phyloP scores from a whole-genome alignment of 1,140 invertebrate species.

The Drosophila tropicalis region DNA sequence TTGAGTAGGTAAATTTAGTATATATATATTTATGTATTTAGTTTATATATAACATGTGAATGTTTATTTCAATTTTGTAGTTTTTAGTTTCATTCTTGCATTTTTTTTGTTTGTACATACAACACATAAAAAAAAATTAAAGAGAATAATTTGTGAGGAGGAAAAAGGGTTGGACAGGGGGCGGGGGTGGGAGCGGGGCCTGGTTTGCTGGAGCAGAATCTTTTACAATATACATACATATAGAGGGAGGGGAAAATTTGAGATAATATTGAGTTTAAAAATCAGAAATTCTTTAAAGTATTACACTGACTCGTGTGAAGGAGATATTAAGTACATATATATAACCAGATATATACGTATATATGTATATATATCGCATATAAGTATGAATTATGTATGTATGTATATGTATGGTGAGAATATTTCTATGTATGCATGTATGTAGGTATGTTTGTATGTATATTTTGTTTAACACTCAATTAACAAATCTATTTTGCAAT shows the following conservation, averaged over 20 bases:
- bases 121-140: constrained; percentile 23
- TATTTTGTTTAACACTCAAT: constrained; percentile 69
- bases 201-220: background rate
- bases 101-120: constrained; percentile 55
- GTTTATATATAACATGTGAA: constrained; percentile 71
- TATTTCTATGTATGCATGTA: constrained; percentile 30
- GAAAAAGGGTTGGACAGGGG: too few species aligned
- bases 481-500: constrained; percentile 76
- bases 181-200: background rate
- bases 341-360: constrained; percentile 34
- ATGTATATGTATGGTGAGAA: constrained; percentile 37
- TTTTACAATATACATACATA: constrained; percentile 12
- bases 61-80: constrained; percentile 19
- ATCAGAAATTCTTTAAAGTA: background rate
- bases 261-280: background rate
- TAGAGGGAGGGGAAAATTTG: background rate
- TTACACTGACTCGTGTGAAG: background rate
- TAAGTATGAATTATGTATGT: constrained; percentile 52
- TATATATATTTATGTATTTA: background rate
- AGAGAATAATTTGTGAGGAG: too few species aligned
- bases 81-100: constrained; percentile 1
- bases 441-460: constrained; percentile 24
- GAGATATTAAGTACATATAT: constrained; percentile 19
- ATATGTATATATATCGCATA: too few species aligned
- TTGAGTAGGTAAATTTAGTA: constrained; percentile 1